Base-by-base conservation (phyloP, 2,888 invertebrate species). In the Cantharis rustica region DNA sequence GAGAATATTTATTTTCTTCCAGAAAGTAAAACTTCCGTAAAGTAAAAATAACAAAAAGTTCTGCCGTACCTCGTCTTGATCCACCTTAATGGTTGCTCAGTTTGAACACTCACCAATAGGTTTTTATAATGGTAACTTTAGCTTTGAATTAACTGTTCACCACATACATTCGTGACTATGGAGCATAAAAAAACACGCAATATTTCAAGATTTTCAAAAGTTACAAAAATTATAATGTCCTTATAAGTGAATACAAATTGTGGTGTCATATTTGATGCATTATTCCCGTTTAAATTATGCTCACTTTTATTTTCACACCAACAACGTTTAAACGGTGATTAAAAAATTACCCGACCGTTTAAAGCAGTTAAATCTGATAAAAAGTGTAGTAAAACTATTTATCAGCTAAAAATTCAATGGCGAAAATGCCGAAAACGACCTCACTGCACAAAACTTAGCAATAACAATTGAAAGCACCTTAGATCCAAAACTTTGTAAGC, bases 231-330 rank as follows among this genome's bases (percentile, higher is more conserved):
- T 66, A 66, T 23, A 66, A 20, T 23, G 64, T 66, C 64, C 64
- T 66, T 66, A 66, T 66, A 66, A 66, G 23, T 66, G 17, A 66
- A 66, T 66, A 66, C 64, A 66, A 66, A 66, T 66, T 66, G 64
- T 66, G 20, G 64, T 66, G 64, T 66, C 64, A 66, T 66, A 66
- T 66, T 66, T 66, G 17, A 66, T 23, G 64, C 64, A 20, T 66
- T 66, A 66, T 66, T 23, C 9, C n/a, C 13, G 64, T 66, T 66
- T 66, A 20, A 66, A 66, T 66, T 66, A 20, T 2, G n/a, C 64
- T 9, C 13, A 47, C 0, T 47, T 47, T 47, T n/a, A 47, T 47
- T 47, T 47, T 47, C n/a, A 47, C 47, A 47, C 47, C 47, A 0
- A n/a, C 7, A n/a, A 7, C 47, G 47, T 1, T 47, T 47, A 47